Percentiles rank a stretch among this genome's conserved stretches.
Conservation (phyloP, 2,797 vertebrate species). For the Lagocephalus sceleratus region DNA sequence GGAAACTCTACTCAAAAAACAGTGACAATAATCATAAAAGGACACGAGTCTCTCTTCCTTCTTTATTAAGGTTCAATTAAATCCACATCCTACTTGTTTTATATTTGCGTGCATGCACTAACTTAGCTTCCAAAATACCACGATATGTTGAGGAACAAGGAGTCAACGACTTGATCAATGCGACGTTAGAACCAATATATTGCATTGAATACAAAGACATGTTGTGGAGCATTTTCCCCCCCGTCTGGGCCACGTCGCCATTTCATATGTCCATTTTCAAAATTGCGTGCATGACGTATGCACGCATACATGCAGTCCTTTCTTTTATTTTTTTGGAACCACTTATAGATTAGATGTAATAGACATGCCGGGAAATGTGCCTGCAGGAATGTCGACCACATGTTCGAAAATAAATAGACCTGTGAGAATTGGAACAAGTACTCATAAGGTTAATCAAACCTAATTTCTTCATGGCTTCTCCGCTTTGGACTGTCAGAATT, state of each 20-base stretch:
- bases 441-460: constrained; percentile 78
- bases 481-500: constrained; percentile 60
- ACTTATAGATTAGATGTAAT: constrained; percentile 79
- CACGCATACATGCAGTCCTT: constrained; percentile 46
- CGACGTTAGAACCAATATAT: too few species aligned
- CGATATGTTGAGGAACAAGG: too few species aligned
- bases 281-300: constrained; percentile 69
- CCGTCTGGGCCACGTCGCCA: constrained; percentile 49
- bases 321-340: constrained; percentile 59
- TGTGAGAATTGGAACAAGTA: constrained; percentile 77
- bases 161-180: too few species aligned
- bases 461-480: constrained; percentile 75
- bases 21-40: too few species aligned
- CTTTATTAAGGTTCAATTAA: too few species aligned
- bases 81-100: too few species aligned
- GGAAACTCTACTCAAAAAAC: too few species aligned
- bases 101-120: too few species aligned
- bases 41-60: too few species aligned
- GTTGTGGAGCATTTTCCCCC: constrained; percentile 10
- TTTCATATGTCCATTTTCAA: constrained; percentile 62
- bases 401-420: constrained; percentile 82
- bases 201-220: too few species aligned
- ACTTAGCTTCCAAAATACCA: too few species aligned
- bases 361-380: constrained; percentile 80
- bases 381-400: constrained; percentile 80